Conservation (phyloP, 2,113 vertebrate species). For the Micronycteris hirsuta region DNA sequence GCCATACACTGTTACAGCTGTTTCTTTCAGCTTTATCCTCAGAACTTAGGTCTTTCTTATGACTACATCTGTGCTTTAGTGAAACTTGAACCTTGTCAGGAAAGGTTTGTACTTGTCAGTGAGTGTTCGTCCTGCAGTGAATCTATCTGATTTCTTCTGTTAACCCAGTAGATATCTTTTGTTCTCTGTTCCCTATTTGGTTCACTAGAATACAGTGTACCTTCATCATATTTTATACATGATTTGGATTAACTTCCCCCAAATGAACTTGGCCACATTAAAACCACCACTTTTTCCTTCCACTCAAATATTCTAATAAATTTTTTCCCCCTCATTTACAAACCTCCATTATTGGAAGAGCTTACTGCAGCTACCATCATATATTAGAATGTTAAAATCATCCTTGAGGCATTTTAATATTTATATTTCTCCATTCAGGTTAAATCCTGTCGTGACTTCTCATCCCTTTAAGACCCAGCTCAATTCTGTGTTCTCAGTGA, state of each 20-base stretch:
- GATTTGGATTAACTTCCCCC: not conserved
- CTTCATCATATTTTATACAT: not conserved
- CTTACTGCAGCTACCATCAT: not conserved
- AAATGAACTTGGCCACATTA: not conserved
- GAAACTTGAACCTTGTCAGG: not conserved
- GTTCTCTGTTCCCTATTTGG: not conserved
- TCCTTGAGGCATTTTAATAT: not conserved
- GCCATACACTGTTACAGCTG: not conserved
- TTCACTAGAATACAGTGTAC: not conserved
- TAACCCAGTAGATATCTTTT: not conserved
- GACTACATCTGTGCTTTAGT: not conserved
- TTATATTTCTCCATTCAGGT: not conserved
- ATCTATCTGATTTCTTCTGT: not conserved
- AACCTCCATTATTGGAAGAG: not conserved
- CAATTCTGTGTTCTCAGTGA: not conserved
- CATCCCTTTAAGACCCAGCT: not conserved
- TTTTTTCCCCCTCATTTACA: not conserved
- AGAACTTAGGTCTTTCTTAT: not conserved
- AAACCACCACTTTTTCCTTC: not conserved
- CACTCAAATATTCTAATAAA: not conserved
- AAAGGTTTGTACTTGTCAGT: not conserved
- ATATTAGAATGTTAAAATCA: not conserved
- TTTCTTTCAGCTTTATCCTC: not conserved
- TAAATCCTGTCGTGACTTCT: not conserved
- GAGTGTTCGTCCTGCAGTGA: not conserved